Evolutionary conservation across 2,797 vertebrate genomes (phyloP), one percentile per base, ranked within the genome.

Genomic region (Amphiprion clarkii): DNA sequence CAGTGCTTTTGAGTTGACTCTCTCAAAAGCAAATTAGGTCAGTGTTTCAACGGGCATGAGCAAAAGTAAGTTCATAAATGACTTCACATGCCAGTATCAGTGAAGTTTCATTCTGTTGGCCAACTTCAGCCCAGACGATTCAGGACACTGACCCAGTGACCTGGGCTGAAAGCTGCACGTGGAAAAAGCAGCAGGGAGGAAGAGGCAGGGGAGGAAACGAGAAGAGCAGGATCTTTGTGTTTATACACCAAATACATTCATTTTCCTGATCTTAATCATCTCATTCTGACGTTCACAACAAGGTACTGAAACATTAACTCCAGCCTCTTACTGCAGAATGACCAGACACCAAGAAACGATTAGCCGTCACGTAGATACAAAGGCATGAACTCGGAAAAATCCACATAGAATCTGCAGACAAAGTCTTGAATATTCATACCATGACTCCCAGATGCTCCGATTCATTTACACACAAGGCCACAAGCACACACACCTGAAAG

Each of bases 81-180:
- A 72, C 21, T 62, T 44, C 9, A 58, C n/a, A 56, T 8, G 25
- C 27, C 29, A 44, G 52, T 6, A 31, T 68, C 57, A 53, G 57
- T 55, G 44, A 11, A 4, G 70, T 64, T 71, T 72, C 33, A 19
- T 72, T 62, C 71, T n/a, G 70, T 82, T 46, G 2, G n/a, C 51
- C 62, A 44, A 57, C 29, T 76, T 62, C 11, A 36, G 53, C 49
- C 56, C 72, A 81, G 62, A 80, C 48, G 21, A 63, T 62, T 79
- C 67, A 65, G 58, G 59, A 79, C 27, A 21, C 48, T 86, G 81
- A 89, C 84, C 81, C 82, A 73, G 57, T 83, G 83, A 87, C 78
- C 73, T 31, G 23, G 2, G 46, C 74, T 12, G 39, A 46, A 56
- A 73, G 71, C 57, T 52, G 67, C 58, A 70, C 13, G 48, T 72